Evolutionary conservation across 1,140 invertebrate species (phyloP), one percentile per base, ranked within the genome.

Genomic region (Coptotermes formosanus): DNA sequence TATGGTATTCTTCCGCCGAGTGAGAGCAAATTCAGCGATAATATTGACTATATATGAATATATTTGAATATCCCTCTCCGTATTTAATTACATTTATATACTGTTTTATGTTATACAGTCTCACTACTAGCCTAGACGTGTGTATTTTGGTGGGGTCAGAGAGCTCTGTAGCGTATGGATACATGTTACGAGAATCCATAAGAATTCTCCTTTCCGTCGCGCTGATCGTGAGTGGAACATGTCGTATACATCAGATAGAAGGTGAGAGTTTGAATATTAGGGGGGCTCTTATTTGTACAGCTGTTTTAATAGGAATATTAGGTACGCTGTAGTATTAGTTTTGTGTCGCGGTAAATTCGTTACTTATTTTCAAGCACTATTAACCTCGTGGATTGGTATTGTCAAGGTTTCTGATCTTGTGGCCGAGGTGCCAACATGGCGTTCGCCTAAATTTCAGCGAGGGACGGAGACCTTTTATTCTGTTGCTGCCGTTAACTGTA

Each of bases 221-320:
- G 91, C 91, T 92, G 92, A 93, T 92, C 92, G 93, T 92, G 92
- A 94, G 93, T 93, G 92, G 92, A 95, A 94, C 94, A 95, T 95
- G 95, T 95, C 94, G 91, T 94, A 93, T 93, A 93, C 93, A 90
- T 91, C 93, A 91, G 94, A 95, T 91, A 93, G 93, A 93, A 94
- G 94, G 95, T 95, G 94, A 94, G 93, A 43, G 25, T n/a, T 45
- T n/a, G n/a, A 84, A 84, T n/a, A n/a, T 84, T 84, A 16, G 59
- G 30, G 32, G 14, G 30, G 16, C 11, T 52, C 8, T 52, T n/a
- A 30, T 52, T n/a, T n/a, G 30, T 45, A 25, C 11, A 52, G 14
- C 14, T n/a, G 8, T 84, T 84, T 83, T 30, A 59, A 19, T 30
- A 30, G 43, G 19, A 32, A 32, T 30, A 30, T 59, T 52, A 32